Evolutionary conservation across 2,113 vertebrate species (phyloP), one percentile per base, ranked within the genome.

Genomic region (Xenopus laevis): DNA sequence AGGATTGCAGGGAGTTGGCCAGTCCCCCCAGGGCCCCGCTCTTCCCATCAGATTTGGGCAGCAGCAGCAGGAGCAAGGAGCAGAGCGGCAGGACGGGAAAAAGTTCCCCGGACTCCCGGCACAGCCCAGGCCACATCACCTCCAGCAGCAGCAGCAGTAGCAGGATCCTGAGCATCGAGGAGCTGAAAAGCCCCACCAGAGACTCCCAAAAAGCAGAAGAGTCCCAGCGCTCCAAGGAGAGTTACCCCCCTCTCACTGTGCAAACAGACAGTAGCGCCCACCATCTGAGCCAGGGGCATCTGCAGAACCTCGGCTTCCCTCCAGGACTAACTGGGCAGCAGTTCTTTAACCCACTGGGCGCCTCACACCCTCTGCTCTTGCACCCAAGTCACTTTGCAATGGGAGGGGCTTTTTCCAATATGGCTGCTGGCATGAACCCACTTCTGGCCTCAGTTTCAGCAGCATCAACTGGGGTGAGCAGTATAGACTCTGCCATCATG

Each of bases 341-440:
- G 87, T 98, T 98, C 90, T 99, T 99, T 86, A 92, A 87, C 84
- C 94, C 95, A 20, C 68, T 96, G 62, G 90, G 93, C 44, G 92
- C 92, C 4, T 93, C 94, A 75, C 96, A 97, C 66, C 96, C 96
- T 4, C 92, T 99, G 67, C 94, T 99, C 72, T 85, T 98, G 81
- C 96, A 98, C 86, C 97, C 97, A 3, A 70, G 96, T 75, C 97
- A 98, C 92, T 98, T 99, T 79, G 94, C 93, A 83, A 95, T 99
- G 94, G 96, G 97, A 13, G 90, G 95, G 0, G 95, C 97, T 0
- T 98, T 99, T 88, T 94, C 95, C 71, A 91, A 95, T 78, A 95
- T 98, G 95, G 94, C 94, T 0, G 91, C 94, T 3, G 97, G 95
- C 18, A 96, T 98, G 95, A 95, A 92, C 8, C 96, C 96, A 0